Conservation (phyloP, 1,140 invertebrate species). For the Drosophila ananassae region DNA sequence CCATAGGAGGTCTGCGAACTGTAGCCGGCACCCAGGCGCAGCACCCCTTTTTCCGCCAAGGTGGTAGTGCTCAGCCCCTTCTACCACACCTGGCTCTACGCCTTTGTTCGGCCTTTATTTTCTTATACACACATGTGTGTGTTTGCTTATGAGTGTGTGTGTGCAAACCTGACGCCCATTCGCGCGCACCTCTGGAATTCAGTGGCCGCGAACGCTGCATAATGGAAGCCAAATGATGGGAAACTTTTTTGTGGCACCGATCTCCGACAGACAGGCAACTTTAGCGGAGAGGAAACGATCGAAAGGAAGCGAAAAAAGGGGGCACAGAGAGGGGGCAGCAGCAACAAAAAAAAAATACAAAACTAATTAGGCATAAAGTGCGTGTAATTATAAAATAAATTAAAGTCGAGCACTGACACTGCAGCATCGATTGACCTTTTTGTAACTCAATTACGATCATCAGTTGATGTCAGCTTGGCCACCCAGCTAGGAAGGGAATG, state of each 20-base stretch:
- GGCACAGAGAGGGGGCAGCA: neutral
- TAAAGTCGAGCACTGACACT: slow-evolving; percentile 69
- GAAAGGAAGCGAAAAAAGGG: neutral
- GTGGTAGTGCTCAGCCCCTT: neutral
- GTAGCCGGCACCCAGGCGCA: slow-evolving; percentile 77
- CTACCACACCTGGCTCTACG: slow-evolving; percentile 3
- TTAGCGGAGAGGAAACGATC: neutral
- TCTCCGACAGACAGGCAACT: slow-evolving; percentile 12
- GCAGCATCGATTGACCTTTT: slow-evolving; percentile 70
- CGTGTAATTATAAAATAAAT: slow-evolving; percentile 71
- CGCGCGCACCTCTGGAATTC: slow-evolving; percentile 74
- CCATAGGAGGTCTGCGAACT: slow-evolving; percentile 51
- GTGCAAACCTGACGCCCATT: slow-evolving; percentile 61
- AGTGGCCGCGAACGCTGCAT: slow-evolving; percentile 80
- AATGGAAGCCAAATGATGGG: slow-evolving; percentile 81
- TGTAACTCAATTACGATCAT: slow-evolving; percentile 77
- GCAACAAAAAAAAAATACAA: slow-evolving; percentile 36
- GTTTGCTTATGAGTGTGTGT: slow-evolving; percentile 28
- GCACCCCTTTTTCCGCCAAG: neutral
- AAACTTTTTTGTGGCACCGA: slow-evolving; percentile 70
- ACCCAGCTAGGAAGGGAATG: slow-evolving; percentile 52
- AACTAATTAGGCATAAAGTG: slow-evolving; percentile 77
- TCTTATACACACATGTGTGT: slow-evolving; percentile 3
- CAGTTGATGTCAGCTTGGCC: slow-evolving; percentile 34
- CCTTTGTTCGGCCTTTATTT: slow-evolving; percentile 39